A percentile compares a stretch with the other conserved stretches of the same genome.
Conservation (phyloP, 1,140 invertebrate species). For the Ceratina japonica region DNA sequence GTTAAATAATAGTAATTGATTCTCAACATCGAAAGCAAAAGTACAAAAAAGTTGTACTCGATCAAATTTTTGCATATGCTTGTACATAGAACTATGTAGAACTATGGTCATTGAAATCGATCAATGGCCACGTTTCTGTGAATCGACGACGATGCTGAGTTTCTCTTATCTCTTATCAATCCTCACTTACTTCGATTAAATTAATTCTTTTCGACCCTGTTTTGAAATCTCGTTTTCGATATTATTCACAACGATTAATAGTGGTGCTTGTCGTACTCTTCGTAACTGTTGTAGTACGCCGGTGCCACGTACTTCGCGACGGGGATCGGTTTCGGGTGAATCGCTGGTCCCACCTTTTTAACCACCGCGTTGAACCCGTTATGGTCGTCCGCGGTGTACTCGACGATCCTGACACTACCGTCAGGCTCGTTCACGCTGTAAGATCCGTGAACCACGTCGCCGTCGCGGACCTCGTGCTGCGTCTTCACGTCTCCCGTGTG, state of each 20-base stretch:
- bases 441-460: slow-evolving; percentile 80
- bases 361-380: slow-evolving; percentile 81
- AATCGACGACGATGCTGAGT: no score
- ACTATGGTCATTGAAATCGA: no score
- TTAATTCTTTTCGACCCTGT: not conserved
- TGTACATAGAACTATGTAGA: no score
- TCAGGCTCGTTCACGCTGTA: slow-evolving; percentile 81
- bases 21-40: no score
- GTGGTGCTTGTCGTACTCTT: slow-evolving; percentile 73
- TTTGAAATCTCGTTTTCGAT: not conserved
- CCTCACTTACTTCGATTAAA: not conserved
- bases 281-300: slow-evolving; percentile 74
- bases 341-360: slow-evolving; percentile 77
- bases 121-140: no score
- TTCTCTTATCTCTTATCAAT: not conserved
- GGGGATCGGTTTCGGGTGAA: slow-evolving; percentile 73
- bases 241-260: slow-evolving; percentile 48
- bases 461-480: slow-evolving; percentile 80
- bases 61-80: no score
- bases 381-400: slow-evolving; percentile 80
- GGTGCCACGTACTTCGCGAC: slow-evolving; percentile 73
- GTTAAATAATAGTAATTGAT: not conserved
- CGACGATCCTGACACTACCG: slow-evolving; percentile 79
- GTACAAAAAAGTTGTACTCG: no score
- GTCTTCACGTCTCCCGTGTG: slow-evolving; percentile 80